These are phyloP conservation scores for Octopus sinensis DNA, from an alignment of 1,140 invertebrate species.

Conservation along the genomic window DNA sequence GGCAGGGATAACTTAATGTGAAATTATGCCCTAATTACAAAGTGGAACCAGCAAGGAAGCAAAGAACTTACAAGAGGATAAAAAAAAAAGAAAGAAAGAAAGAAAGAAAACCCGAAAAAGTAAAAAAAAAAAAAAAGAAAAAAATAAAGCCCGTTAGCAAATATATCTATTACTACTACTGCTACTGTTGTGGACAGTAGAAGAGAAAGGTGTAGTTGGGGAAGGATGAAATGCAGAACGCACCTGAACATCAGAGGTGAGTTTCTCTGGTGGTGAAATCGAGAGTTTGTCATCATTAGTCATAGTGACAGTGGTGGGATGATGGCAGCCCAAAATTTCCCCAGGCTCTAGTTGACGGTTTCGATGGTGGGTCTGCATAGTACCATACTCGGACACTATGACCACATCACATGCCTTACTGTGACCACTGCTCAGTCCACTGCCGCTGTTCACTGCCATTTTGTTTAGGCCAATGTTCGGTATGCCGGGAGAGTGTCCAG, in stretches of 20 bases:
- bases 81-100: no score
- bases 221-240: background rate
- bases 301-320: background rate
- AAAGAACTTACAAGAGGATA: no score
- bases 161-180: no score
- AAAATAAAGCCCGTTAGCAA: no score
- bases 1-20: no score
- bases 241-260: conserved; percentile 15
- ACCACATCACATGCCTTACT: background rate
- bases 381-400: background rate
- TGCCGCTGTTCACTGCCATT: background rate
- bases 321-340: background rate
- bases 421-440: background rate
- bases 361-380: conserved; percentile 1
- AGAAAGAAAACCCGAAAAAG: no score
- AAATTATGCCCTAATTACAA: no score
- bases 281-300: conserved; percentile 6
- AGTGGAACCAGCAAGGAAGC: no score
- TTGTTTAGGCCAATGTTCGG: background rate
- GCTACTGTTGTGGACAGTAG: background rate
- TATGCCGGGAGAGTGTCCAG: background rate
- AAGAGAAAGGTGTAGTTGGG: background rate
- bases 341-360: background rate
- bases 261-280: conserved; percentile 12
- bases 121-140: no score